Base-by-base conservation (phyloP, 2,113 vertebrate genomes). In the Tachysurus fulvidraco region DNA sequence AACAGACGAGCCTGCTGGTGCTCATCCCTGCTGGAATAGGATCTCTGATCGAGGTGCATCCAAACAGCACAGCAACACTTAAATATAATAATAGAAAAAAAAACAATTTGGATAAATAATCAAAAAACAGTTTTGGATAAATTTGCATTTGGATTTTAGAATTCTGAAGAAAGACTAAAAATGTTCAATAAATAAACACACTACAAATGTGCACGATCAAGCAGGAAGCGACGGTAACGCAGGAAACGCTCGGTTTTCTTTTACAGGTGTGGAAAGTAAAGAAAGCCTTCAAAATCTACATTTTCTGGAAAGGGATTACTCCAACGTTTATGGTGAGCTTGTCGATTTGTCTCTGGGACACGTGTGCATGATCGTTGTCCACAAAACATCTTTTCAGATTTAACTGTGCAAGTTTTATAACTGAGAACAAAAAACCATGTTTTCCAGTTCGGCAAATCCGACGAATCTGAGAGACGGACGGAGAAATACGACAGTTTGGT, bases 401-500 rank as follows among this genome's bases (percentile, higher is more conserved):
- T 3, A 50, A 55, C 13, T 19, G 12, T 16, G 8, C 13, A 8
- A 0, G 13, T 12, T 73, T 28, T 60, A 5, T 76, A 74, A 78
- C 36, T 16, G 4, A 11, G 71, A 17, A 87, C 2, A 13, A 8
- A 23, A 11, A 60, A n/a, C n/a, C 5, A 65, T 79, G 4, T 90
- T 36, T 89, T 3, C 89, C 93, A 99, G 98, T 99, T 98, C 90
- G 98, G 98, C 83, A 93, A 97, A 84, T 94, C 93, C 36, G 97
- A 93, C 76, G 97, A 98, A 89, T 99, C 96, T 0, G 98, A 99
- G 93, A 96, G 93, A 91, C 96, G 95, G 91, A 99, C 98, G 0
- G 98, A 98, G 90, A 96, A 98, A 83, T 99, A 99, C 1, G 98
- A 99, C 85, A 95, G 97, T 28, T 95, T 98, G 97, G 98, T 99